A percentile compares a stretch with the other conserved stretches of the same genome.
phyloP scores from a whole-genome alignment of 1,140 invertebrate species.

The Conus ventricosus region DNA sequence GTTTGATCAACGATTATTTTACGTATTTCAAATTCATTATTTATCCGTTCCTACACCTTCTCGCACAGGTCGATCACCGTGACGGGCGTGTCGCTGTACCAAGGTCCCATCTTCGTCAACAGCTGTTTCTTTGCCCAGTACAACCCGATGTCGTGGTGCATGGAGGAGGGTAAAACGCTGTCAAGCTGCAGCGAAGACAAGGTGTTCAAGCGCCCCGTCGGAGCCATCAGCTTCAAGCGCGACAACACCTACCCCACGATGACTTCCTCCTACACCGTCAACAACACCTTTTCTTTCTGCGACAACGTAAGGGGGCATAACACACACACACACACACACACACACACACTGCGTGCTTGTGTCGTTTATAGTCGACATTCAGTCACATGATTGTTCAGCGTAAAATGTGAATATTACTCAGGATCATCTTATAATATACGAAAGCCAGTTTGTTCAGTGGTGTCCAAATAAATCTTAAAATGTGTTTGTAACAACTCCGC shows the following conservation, averaged over 20 bases:
- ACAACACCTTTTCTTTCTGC: constrained; percentile 22
- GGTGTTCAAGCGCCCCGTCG: neutral
- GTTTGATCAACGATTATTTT: no score
- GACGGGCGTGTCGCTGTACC: constrained; percentile 21
- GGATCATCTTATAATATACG: no score
- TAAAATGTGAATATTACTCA: neutral
- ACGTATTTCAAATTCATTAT: no score
- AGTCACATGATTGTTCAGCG: neutral
- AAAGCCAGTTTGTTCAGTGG: no score
- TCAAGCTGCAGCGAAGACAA: neutral
- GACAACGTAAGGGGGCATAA: neutral
- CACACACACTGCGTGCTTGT: no score
- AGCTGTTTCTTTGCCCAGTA: constrained; percentile 33
- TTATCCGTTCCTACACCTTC: no score
- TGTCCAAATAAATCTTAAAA: no score
- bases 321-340: no score
- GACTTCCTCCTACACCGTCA: neutral
- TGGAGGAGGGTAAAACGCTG: neutral
- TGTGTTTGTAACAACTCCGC: no score
- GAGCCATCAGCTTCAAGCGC: constrained; percentile 32
- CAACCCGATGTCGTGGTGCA: neutral
- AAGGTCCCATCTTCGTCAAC: constrained; percentile 25
- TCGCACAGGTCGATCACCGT: no score
- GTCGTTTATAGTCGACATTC: neutral
- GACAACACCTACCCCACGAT: constrained; percentile 35